Base-by-base conservation (phyloP, 1,140 invertebrate genomes). In the Drosophila watanabei region DNA sequence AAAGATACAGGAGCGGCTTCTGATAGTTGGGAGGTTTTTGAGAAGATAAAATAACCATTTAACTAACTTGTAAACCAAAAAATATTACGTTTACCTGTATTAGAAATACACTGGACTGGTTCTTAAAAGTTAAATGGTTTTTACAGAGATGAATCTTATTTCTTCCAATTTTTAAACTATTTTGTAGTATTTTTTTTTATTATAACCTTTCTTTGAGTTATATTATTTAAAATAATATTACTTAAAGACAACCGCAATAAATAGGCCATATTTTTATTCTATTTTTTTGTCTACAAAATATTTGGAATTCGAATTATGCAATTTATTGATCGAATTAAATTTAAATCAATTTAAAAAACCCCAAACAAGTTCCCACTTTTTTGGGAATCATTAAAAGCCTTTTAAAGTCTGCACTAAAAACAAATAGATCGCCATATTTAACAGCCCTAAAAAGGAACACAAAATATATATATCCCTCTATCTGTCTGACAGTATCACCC, bases 1-100 rank as follows among this genome's bases (percentile, higher is more conserved):
- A 35, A 33, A 75, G 39, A 41, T 18, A 39, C 77, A 59, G 75
- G 75, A 32, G 35, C 79, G 80, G 80, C 45, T 88, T 51, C 59
- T 4, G 8, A 43, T 5, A 28, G 20, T 37, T 6, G 18, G 10
- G 24, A n/a, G 20, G 46, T 24, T 24, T 24, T 24, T 24, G 24
- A 24, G 3, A 24, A 24, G 24, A 24, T 24, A 24, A 24, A 24
- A 24, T 24, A 24, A 24, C 24, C 3, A 24, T 24, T 24, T 24
- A 24, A 24, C 24, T 24, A 24, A 24, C 24, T 24, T 24, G 1
- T 24, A 24, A 24, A 24, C 3, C 1, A 24, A 24, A 24, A 24
- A 24, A 24, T 24, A 24, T 24, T 24, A 24, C 1, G 24, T 24
- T 24, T 24, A 24, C 3, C 3, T 24, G 24, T 24, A 24, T 24